Percentiles rank a stretch among this genome's conserved stretches.
Evolutionary conservation across 2,888 invertebrate species (phyloP).

Genomic region (Seira ritae): DNA sequence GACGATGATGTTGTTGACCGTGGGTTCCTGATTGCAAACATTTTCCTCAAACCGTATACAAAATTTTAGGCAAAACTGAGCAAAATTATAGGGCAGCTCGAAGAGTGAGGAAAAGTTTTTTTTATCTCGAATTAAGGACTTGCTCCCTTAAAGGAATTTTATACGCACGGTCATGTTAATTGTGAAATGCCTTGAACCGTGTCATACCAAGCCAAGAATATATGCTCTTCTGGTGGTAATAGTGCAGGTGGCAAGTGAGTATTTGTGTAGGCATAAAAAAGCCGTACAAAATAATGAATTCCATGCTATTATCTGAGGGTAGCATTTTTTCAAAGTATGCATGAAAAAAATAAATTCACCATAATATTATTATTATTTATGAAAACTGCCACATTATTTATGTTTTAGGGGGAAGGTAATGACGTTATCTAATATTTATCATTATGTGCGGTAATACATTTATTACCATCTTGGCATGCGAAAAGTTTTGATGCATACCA

Average conservation of each 20-base stretch:
- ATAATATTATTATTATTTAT: not conserved
- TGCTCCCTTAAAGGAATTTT: not conserved
- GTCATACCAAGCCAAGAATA: slow-evolving; percentile 21
- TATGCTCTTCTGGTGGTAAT: slow-evolving; percentile 1
- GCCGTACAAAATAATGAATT: slow-evolving; percentile 3
- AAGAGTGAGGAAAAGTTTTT: not conserved
- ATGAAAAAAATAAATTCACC: too few relatives aligned
- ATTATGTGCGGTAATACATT: slow-evolving; percentile 17
- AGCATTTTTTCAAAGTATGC: not conserved
- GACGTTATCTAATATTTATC: slow-evolving; percentile 39
- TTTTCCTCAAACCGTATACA: not conserved
- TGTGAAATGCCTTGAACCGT: slow-evolving; percentile 55
- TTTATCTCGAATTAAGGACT: not conserved
- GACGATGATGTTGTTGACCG: not conserved
- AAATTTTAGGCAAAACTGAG: not conserved
- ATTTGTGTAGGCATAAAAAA: not conserved
- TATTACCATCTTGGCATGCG: slow-evolving; percentile 9
- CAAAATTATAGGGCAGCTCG: not conserved
- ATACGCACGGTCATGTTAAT: slow-evolving; percentile 56
- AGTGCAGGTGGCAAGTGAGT: not conserved
- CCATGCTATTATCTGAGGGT: not conserved
- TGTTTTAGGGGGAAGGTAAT: not conserved
- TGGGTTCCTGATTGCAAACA: not conserved
- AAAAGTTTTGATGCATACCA: slow-evolving; percentile 3
- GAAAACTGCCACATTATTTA: slow-evolving; percentile 3